These are phyloP conservation scores for Oryctes rhinoceros DNA, from an alignment of 1,140 invertebrate species.

Conservation along the genomic window DNA sequence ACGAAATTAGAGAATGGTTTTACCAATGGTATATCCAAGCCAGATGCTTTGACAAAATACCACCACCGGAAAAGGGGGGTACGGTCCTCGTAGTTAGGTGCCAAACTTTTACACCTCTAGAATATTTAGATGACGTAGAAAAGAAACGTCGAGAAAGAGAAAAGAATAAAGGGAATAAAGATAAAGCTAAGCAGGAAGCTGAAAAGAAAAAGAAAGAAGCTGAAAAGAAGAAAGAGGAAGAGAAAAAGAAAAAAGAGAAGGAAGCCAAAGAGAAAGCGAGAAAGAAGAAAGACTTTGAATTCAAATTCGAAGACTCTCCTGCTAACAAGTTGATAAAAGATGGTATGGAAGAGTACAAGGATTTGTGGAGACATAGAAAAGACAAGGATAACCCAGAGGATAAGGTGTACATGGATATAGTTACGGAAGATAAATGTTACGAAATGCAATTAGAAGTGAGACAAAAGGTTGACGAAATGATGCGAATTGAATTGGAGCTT, in stretches of 20 bases:
- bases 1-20: constrained; percentile 75
- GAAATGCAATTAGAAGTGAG: constrained; percentile 67
- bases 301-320: constrained; percentile 48
- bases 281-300: constrained; percentile 55
- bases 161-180: constrained; percentile 48
- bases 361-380: constrained; percentile 62
- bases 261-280: constrained; percentile 56
- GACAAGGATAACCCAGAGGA: constrained; percentile 62
- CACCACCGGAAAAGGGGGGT: constrained; percentile 64
- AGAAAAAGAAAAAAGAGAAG: constrained; percentile 57
- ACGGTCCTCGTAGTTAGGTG: constrained; percentile 65
- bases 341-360: constrained; percentile 60
- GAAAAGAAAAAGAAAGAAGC: constrained; percentile 51
- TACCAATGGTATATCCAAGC: constrained; percentile 65
- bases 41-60: constrained; percentile 65
- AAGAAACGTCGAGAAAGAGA: constrained; percentile 49
- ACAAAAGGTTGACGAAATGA: constrained; percentile 65
- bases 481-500: constrained; percentile 66
- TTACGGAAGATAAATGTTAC: constrained; percentile 63
- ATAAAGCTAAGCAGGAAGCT: constrained; percentile 47
- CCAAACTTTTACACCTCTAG: constrained; percentile 64
- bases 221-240: constrained; percentile 55
- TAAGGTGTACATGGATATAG: constrained; percentile 63
- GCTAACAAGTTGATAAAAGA: constrained; percentile 57
- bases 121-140: constrained; percentile 61